Conservation (phyloP, 2,888 invertebrate species). For the Tetragonula carbonaria region DNA sequence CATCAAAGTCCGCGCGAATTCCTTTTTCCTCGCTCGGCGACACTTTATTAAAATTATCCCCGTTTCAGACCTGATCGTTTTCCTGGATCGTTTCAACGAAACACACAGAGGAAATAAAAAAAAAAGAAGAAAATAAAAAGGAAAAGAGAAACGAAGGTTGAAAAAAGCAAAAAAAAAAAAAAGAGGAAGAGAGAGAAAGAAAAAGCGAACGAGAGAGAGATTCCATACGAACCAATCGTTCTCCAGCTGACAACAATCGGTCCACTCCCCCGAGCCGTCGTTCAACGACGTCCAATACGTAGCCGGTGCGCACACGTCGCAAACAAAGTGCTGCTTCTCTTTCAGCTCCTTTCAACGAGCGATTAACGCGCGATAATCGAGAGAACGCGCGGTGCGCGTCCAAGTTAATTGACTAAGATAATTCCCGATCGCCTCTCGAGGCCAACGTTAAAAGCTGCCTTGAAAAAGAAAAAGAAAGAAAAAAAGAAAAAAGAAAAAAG, state of each 20-base stretch:
- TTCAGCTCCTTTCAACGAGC: slow-evolving; percentile 46
- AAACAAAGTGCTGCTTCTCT: slow-evolving; percentile 44
- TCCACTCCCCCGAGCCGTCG: slow-evolving; percentile 8
- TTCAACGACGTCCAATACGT: slow-evolving; percentile 35
- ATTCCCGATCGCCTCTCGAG: slow-evolving; percentile 68
- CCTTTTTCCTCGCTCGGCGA: not conserved
- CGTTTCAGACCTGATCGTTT: not conserved
- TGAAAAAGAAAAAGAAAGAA: not conserved
- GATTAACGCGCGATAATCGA: slow-evolving; percentile 65
- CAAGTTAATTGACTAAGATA: slow-evolving; percentile 72
- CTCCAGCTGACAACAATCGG: slow-evolving; percentile 31
- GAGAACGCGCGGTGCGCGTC: slow-evolving; percentile 56
- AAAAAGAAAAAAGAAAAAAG: not conserved
- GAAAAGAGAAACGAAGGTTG: not conserved
- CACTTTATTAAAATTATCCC: not conserved
- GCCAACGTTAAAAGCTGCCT: slow-evolving; percentile 53
- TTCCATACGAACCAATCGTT: slow-evolving; percentile 36
- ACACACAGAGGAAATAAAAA: not conserved
- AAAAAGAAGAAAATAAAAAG: not conserved
- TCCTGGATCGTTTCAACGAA: not conserved
- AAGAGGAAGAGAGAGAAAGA: not conserved
- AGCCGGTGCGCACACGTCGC: slow-evolving; percentile 24
- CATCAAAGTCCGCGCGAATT: not conserved
- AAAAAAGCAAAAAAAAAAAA: not conserved
- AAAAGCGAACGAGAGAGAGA: not conserved